These are phyloP conservation scores for Coregonus ussuriensis DNA, from an alignment of 2,797 vertebrate species.

Conservation along the genomic window DNA sequence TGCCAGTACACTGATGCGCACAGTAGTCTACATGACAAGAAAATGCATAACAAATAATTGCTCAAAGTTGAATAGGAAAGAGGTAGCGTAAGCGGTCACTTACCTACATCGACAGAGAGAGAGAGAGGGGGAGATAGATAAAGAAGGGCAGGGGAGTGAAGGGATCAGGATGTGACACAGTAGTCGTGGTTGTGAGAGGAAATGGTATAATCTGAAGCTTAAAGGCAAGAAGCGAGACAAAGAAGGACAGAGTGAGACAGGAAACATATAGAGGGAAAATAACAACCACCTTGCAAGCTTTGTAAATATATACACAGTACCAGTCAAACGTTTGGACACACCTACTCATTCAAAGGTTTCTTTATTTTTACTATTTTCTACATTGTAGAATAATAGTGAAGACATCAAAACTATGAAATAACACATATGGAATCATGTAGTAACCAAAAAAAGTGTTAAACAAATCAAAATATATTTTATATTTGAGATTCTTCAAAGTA, in stretches of 20 bases:
- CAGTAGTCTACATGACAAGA: background rate
- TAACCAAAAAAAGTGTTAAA: no score
- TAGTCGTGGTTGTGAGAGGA: constrained; percentile 48
- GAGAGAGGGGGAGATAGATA: background rate
- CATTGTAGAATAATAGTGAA: no score
- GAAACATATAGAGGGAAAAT: background rate
- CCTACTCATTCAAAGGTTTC: no score
- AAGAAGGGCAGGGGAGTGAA: constrained; percentile 32
- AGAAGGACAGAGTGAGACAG: background rate
- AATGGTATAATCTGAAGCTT: constrained; percentile 49
- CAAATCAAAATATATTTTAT: no score
- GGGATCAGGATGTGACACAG: constrained; percentile 64
- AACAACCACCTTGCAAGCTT: background rate
- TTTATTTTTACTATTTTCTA: no score
- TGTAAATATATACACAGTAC: background rate
- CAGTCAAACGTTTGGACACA: no score
- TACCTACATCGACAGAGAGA: constrained; percentile 1
- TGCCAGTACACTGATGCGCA: background rate
- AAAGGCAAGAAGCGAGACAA: constrained; percentile 14
- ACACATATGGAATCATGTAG: no score
- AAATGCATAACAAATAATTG: background rate
- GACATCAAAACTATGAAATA: no score
- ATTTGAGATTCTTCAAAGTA: no score
- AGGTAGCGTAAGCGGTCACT: background rate
- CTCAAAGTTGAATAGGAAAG: background rate